Evolutionary conservation across 1,140 invertebrate genomes (phyloP).

Genomic region (Agrypnia vestita): DNA sequence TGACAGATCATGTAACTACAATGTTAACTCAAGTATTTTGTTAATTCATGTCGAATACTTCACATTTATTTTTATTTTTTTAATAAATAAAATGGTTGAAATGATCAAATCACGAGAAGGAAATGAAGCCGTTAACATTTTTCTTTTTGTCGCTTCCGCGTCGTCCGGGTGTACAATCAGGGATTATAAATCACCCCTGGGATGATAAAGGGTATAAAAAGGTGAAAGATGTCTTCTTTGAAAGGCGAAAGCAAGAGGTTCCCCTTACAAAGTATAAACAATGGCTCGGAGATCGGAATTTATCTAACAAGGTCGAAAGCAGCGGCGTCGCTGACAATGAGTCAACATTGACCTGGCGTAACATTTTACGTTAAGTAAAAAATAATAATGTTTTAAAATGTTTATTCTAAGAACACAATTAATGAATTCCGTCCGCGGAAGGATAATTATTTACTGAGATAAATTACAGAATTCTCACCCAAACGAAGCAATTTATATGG

Average conservation of each 20-base stretch:
- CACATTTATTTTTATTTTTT: no score
- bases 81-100: background rate
- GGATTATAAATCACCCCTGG: background rate
- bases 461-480: no score
- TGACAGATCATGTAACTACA: no score
- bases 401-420: no score
- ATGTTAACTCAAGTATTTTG: no score
- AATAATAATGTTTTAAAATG: background rate
- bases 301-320: conserved; percentile 30
- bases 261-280: conserved; percentile 17
- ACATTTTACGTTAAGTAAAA: background rate
- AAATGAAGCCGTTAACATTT: background rate
- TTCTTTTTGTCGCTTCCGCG: conserved; percentile 13
- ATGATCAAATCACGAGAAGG: background rate
- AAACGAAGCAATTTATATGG: no score
- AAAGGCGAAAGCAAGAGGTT: background rate
- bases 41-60: no score
- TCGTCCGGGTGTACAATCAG: background rate
- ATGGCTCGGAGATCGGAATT: conserved; percentile 24
- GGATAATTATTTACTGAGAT: no score
- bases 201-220: conserved; percentile 17
- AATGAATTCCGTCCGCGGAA: no score
- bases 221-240: conserved; percentile 27
- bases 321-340: background rate
- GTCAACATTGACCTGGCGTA: background rate